Evolutionary conservation across 1,140 invertebrate species (phyloP), one percentile per base, ranked within the genome.

Genomic region (Drosophila pandora): DNA sequence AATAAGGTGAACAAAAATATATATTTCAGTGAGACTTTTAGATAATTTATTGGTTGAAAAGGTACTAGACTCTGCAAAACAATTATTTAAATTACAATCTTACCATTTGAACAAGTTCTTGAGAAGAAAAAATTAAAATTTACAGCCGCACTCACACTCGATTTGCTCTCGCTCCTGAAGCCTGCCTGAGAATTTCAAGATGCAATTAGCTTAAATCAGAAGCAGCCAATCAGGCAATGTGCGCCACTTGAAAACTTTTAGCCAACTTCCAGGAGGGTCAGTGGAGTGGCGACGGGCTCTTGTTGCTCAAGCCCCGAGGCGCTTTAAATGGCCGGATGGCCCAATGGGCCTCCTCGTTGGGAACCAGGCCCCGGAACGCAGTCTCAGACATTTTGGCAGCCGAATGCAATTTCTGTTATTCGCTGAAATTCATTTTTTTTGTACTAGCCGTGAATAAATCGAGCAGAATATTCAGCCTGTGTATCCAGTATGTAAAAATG

Each of bases 151-250:
- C 34, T 37, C 34, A 37, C 34, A 37, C 32, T 32, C 32, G 32
- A 32, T 32, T 32, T 32, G 32, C 8, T 32, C 32, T 32, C 32
- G 9, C 34, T 37, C 34, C 34, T n/a, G 34, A 37, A 37, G 34
- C 34, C 34, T 37, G 2, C 12, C 12, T n/a, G 34, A 37, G 12
- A 30, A 32, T 58, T 25, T 30, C 22, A 34, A 41, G 71, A 74
- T 58, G 72, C 76, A 87, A 88, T 87, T 81, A 88, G 79, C 70
- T 74, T 79, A 83, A 83, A 76, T 83, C 65, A 75, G 43, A 59
- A 61, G 63, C 74, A 85, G 75, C 69, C 74, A 87, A 85, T 84
- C 81, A 74, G 68, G 56, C 76, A 84, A 85, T 77, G 77, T 76
- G 72, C 55, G 64, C 54, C 78, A 87, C 82, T 85, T 88, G 61